Conservation (phyloP, 1,140 invertebrate genomes). For the Ips typographus region DNA sequence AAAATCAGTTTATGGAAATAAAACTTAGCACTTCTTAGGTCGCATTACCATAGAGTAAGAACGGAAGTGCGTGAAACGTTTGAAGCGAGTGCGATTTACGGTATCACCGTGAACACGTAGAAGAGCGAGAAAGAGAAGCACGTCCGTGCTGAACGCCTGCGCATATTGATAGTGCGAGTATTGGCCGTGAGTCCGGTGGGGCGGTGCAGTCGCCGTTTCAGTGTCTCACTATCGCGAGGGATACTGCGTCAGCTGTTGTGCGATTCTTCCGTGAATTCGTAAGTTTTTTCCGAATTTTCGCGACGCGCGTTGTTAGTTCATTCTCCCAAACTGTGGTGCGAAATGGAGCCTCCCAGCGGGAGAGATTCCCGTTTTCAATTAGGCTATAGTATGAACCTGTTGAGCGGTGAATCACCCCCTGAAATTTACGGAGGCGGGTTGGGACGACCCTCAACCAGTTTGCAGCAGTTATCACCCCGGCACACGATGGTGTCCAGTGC, state of each 20-base stretch:
- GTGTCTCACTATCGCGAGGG: constrained; percentile 33
- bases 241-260: constrained; percentile 19
- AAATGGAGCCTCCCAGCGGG: constrained; percentile 77
- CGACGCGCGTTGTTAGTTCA: constrained; percentile 48
- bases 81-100: constrained; percentile 8
- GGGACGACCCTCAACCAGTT: constrained; percentile 62
- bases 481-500: constrained; percentile 58
- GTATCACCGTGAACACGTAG: constrained; percentile 1
- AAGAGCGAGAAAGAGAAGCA: constrained; percentile 26
- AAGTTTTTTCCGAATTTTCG: constrained; percentile 31
- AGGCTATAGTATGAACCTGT: constrained; percentile 79
- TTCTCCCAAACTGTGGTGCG: constrained; percentile 51
- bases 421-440: constrained; percentile 73
- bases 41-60: constrained; percentile 43
- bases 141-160: constrained; percentile 53
- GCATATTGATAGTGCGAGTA: constrained; percentile 43
- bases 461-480: constrained; percentile 56
- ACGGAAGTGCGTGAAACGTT: constrained; percentile 34
- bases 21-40: constrained; percentile 40
- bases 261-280: constrained; percentile 1
- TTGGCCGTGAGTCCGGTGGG: constrained; percentile 45
- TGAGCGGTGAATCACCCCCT: constrained; percentile 69
- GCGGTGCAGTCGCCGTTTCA: constrained; percentile 39
- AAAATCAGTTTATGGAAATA: constrained; percentile 13
- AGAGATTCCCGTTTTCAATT: constrained; percentile 83